These are phyloP conservation scores for Columba livia DNA, from an alignment of 2,113 vertebrate genomes.

Conservation along the genomic window DNA sequence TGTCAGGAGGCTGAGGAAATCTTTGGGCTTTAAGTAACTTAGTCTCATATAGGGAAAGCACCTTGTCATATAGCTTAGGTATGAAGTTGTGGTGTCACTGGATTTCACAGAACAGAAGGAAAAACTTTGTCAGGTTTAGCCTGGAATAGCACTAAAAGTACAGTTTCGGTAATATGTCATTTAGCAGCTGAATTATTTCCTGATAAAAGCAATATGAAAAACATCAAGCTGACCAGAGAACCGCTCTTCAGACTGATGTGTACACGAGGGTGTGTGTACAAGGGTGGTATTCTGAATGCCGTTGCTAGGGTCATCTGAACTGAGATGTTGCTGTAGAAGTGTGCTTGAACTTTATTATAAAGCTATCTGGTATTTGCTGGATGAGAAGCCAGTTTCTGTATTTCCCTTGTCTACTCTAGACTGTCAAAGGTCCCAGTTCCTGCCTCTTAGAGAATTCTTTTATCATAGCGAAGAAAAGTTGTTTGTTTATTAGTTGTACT, in stretches of 20 bases:
- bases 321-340: background rate
- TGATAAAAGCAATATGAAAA: background rate
- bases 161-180: background rate
- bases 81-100: background rate
- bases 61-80: background rate
- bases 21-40: background rate
- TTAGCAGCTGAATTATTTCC: background rate
- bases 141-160: background rate
- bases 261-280: background rate
- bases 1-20: background rate
- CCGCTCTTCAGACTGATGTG: background rate
- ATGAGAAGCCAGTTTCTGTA: background rate
- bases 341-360: background rate
- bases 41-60: background rate
- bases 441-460: background rate
- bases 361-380: background rate
- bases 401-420: background rate
- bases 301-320: background rate
- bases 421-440: background rate
- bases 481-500: background rate
- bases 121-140: background rate
- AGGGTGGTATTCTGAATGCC: background rate
- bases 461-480: background rate
- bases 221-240: background rate
- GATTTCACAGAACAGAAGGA: background rate